Evolutionary conservation across 1,140 invertebrate species (phyloP).

Genomic region (Dreissena rostriformis): DNA sequence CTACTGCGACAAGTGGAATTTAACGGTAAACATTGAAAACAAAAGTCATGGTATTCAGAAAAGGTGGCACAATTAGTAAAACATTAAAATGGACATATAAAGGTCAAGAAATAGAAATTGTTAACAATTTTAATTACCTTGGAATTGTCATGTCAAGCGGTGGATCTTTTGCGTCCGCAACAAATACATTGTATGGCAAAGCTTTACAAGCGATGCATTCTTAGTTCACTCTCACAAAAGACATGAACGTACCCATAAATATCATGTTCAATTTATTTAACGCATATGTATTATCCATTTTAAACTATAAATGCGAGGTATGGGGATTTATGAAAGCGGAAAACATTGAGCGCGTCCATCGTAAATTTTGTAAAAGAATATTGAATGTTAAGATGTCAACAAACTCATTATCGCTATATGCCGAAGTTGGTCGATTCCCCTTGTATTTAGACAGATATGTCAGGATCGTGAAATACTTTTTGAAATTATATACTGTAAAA

Average conservation of each 20-base stretch:
- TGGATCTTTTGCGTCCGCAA: conserved; percentile 16
- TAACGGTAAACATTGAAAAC: conserved; percentile 21
- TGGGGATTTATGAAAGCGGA: conserved; percentile 13
- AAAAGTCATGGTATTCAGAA: too few species aligned
- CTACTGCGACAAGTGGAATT: not conserved
- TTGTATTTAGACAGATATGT: not conserved
- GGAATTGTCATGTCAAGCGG: conserved; percentile 15
- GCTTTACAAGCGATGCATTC: not conserved
- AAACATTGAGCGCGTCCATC: not conserved
- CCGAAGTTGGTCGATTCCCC: not conserved
- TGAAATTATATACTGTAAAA: too few species aligned
- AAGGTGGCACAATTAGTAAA: not conserved
- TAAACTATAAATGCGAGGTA: conserved; percentile 7
- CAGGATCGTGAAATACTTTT: too few species aligned
- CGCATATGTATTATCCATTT: not conserved
- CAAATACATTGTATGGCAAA: conserved; percentile 24
- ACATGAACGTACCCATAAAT: not conserved
- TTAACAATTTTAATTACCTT: not conserved
- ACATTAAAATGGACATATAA: not conserved
- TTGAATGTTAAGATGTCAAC: conserved; percentile 6
- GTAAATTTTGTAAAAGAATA: not conserved
- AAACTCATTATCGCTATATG: not conserved
- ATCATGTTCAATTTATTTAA: conserved; percentile 12
- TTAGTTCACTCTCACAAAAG: conserved; percentile 1
- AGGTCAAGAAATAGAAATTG: conserved; percentile 21